phyloP scores from a whole-genome alignment of 2,113 vertebrate species.

The Rhodinocichla rosea region DNA sequence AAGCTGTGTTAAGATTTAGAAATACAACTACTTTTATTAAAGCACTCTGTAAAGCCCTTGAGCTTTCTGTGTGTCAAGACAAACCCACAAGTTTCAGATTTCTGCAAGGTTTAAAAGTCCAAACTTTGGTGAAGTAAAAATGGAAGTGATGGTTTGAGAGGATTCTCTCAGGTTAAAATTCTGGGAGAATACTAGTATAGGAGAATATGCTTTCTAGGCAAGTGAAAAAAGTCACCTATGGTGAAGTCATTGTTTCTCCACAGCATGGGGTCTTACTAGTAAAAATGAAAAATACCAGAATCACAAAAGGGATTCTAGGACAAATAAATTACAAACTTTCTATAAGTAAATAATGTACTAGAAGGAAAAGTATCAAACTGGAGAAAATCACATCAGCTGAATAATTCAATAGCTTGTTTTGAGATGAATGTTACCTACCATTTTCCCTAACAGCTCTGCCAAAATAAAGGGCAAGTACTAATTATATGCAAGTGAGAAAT shows the following conservation, averaged over 20 bases:
- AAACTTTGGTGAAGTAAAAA: neutral
- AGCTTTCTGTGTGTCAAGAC: neutral
- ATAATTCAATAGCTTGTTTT: neutral
- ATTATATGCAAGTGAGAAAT: neutral
- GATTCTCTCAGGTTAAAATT: neutral
- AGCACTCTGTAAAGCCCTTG: neutral
- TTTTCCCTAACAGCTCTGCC: neutral
- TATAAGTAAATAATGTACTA: neutral
- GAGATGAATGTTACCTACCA: neutral
- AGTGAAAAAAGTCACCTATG: neutral
- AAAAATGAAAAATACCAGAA: neutral
- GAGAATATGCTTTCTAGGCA: neutral
- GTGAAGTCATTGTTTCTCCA: neutral
- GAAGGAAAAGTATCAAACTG: neutral
- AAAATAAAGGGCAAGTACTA: neutral
- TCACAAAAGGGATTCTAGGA: neutral
- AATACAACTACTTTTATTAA: neutral
- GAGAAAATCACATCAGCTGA: neutral
- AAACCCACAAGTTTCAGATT: neutral
- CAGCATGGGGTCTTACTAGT: neutral
- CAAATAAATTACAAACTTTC: neutral
- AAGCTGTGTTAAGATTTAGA: neutral
- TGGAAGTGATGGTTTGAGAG: neutral
- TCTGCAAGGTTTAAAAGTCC: neutral
- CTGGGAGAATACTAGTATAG: neutral